Evolutionary conservation across 2,797 vertebrate species (phyloP).

Genomic region (Hemibagrus guttatus): DNA sequence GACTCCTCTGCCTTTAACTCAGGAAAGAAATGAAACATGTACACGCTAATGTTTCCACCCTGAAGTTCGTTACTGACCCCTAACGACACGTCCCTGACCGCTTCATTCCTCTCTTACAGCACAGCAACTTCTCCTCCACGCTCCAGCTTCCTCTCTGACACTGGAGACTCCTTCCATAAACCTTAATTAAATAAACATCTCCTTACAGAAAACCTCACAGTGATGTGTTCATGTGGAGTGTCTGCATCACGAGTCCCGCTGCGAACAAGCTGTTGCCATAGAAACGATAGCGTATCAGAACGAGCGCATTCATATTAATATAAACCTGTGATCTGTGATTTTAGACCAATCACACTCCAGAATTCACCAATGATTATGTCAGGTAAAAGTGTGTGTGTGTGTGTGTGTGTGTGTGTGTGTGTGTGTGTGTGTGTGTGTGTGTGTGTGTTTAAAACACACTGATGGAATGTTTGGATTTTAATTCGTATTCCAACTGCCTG

Average conservation of each 20-base stretch:
- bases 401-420: no score
- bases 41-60: neutral
- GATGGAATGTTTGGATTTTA: neutral
- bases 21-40: neutral
- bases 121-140: neutral
- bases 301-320: neutral
- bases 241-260: neutral
- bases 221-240: neutral
- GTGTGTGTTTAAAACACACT: no score
- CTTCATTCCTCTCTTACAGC: neutral
- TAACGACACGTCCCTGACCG: neutral
- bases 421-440: no score
- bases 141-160: neutral
- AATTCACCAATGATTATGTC: neutral
- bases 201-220: neutral
- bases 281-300: no score
- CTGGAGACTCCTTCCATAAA: neutral
- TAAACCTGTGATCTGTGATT: neutral
- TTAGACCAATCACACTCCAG: neutral
- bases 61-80: neutral
- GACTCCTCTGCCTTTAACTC: neutral
- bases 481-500: neutral
- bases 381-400: no score
- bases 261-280: no score
- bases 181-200: neutral